phyloP scores from a whole-genome alignment of 2,113 vertebrate species.

The Crotalus helleri region DNA sequence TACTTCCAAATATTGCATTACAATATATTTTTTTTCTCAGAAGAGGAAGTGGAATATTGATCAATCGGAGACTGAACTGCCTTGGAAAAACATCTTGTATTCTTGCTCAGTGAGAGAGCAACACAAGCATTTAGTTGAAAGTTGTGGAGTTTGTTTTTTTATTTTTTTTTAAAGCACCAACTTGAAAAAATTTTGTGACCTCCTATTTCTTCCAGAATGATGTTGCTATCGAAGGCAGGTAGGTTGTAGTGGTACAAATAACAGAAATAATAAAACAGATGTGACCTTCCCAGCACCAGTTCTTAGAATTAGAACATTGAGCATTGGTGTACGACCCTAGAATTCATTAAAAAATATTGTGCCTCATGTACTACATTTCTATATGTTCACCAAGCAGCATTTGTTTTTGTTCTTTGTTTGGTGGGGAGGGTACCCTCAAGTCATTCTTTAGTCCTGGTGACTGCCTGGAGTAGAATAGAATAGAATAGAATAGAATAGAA shows the following conservation, averaged over 20 bases:
- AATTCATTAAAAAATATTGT: neutral
- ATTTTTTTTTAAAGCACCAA: neutral
- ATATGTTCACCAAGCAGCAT: neutral
- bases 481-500: too few species aligned
- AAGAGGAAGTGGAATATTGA: neutral
- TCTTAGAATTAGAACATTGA: neutral
- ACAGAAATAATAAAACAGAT: neutral
- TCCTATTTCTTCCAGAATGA: neutral
- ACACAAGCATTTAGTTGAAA: neutral
- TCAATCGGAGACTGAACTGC: neutral
- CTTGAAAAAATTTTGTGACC: neutral
- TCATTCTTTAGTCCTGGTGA: neutral
- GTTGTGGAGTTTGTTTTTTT: too few species aligned
- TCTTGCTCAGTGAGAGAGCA: neutral
- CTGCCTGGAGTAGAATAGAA: neutral
- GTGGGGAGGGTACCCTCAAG: neutral
- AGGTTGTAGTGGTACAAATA: neutral
- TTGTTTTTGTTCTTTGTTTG: neutral
- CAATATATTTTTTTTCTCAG: neutral
- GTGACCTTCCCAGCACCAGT: neutral
- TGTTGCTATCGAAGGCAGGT: neutral
- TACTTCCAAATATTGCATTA: neutral
- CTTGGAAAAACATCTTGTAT: neutral
- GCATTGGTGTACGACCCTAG: neutral
- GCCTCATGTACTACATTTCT: neutral